These are phyloP conservation scores for Paramacrobiotus metropolitanus DNA, from an alignment of 1,140 invertebrate genomes.

Conservation along the genomic window DNA sequence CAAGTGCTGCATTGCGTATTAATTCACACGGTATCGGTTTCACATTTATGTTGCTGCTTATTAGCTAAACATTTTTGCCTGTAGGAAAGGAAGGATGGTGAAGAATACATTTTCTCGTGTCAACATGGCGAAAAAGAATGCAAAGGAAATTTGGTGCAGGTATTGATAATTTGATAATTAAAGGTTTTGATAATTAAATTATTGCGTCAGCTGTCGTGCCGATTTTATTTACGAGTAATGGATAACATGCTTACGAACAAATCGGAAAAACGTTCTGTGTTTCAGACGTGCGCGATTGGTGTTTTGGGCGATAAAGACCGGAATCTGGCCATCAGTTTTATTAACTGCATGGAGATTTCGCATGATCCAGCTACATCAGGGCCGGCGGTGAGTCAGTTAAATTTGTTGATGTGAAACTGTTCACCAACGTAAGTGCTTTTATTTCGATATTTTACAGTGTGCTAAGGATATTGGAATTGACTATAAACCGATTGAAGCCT, in stretches of 20 bases:
- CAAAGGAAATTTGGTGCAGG: background rate
- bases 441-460: background rate
- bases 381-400: background rate
- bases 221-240: too few relatives aligned
- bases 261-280: background rate
- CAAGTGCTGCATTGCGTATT: background rate
- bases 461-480: background rate
- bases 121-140: background rate
- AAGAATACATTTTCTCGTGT: background rate
- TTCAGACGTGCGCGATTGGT: background rate
- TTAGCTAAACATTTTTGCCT: too few relatives aligned
- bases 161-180: background rate
- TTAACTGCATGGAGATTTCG: background rate
- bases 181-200: background rate
- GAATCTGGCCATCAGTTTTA: background rate
- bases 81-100: background rate
- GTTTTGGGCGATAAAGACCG: background rate
- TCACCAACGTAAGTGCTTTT: background rate
- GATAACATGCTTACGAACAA: too few relatives aligned
- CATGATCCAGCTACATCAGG: background rate
- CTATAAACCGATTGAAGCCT: background rate
- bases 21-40: background rate
- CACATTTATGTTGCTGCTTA: too few relatives aligned
- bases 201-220: too few relatives aligned
- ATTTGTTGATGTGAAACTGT: background rate